A percentile compares a stretch with the other conserved stretches of the same genome.
phyloP scores from a whole-genome alignment of 2,113 vertebrate species.

The Chelonoidis abingdonii region DNA sequence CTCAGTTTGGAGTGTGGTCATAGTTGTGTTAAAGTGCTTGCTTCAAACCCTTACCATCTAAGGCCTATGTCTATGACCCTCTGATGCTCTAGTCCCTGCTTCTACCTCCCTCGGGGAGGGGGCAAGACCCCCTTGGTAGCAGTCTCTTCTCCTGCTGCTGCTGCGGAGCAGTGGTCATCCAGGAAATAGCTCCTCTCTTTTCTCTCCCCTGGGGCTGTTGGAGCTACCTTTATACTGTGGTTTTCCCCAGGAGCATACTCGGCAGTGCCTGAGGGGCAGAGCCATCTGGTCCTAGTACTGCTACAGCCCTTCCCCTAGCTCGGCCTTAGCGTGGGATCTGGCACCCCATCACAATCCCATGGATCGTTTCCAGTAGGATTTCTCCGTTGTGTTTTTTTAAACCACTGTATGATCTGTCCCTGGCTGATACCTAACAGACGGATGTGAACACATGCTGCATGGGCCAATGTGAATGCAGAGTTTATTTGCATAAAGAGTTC shows the following conservation, averaged over 20 bases:
- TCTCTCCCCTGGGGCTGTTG: background rate
- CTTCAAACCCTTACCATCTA: background rate
- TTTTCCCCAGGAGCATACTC: background rate
- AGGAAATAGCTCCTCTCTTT: background rate
- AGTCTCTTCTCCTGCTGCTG: background rate
- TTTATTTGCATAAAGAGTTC: constrained; percentile 14
- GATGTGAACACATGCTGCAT: background rate
- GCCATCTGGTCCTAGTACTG: background rate
- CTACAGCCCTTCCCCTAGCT: background rate
- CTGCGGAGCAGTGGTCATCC: background rate
- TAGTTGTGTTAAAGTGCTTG: background rate
- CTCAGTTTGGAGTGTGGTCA: background rate
- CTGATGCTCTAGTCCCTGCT: background rate
- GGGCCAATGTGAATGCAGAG: background rate
- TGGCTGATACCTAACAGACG: background rate
- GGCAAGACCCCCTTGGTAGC: background rate
- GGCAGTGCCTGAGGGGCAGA: background rate
- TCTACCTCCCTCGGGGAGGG: background rate
- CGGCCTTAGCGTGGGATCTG: background rate
- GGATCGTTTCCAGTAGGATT: background rate
- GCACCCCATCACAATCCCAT: background rate
- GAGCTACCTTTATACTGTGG: background rate
- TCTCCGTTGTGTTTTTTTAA: background rate
- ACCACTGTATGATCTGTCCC: background rate
- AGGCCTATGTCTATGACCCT: background rate